Conservation (phyloP, 2,888 invertebrate species). For the Eremobia ochroleuca region DNA sequence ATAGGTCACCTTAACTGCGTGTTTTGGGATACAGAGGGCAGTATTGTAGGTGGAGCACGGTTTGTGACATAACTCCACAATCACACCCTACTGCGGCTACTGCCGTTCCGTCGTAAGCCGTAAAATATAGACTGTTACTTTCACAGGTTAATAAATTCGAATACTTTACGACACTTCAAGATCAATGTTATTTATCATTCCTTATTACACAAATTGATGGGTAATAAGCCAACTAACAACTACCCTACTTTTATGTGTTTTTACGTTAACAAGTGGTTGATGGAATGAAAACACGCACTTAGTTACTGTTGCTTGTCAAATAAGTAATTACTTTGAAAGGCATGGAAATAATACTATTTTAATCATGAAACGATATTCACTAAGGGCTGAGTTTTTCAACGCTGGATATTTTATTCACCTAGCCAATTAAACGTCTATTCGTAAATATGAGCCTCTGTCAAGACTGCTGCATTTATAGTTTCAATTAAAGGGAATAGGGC, state of each 20-base stretch:
- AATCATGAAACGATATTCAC: not conserved
- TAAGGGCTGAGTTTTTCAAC: too few species aligned
- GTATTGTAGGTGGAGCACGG: too few species aligned
- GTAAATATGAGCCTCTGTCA: too few species aligned
- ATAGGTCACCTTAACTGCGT: too few species aligned
- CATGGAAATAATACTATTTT: conserved; percentile 12
- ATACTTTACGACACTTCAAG: conserved; percentile 26
- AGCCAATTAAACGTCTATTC: too few species aligned
- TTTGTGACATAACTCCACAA: not conserved
- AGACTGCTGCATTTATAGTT: too few species aligned
- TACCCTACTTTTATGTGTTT: conserved; percentile 44
- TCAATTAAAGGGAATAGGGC: too few species aligned
- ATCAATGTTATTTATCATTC: conserved; percentile 22
- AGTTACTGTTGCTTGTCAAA: not conserved
- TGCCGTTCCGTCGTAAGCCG: not conserved
- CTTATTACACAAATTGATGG: conserved; percentile 44
- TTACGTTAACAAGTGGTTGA: conserved; percentile 36
- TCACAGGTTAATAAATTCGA: conserved; percentile 6
- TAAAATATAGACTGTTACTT: not conserved
- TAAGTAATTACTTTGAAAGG: conserved; percentile 47
- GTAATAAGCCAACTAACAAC: conserved; percentile 24
- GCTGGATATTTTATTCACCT: too few species aligned
- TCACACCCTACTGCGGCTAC: not conserved
- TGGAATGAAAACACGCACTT: conserved; percentile 53
- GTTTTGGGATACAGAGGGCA: too few species aligned